phyloP scores from a whole-genome alignment of 2,113 vertebrate species.

The Pedionomus torquatus region DNA sequence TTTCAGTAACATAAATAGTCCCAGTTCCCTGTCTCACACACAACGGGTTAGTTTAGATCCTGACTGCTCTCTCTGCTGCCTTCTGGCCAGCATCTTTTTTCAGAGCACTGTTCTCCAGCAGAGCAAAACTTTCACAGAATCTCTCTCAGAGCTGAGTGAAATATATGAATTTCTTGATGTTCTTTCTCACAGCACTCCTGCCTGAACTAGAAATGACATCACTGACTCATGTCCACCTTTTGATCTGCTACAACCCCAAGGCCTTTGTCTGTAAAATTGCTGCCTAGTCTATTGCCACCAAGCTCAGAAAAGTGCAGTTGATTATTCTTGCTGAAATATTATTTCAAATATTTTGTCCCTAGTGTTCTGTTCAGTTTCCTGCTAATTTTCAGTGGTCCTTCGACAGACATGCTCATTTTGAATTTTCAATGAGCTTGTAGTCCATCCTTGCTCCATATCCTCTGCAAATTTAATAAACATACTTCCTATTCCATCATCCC shows the following conservation, averaged over 20 bases:
- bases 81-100: not conserved
- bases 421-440: slow-evolving; percentile 18
- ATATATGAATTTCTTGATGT: not conserved
- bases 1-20: not conserved
- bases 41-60: not conserved
- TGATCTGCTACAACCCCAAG: not conserved
- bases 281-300: not conserved
- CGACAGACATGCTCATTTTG: slow-evolving; percentile 15
- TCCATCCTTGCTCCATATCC: slow-evolving; percentile 42
- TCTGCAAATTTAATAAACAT: slow-evolving; percentile 63
- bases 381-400: slow-evolving; percentile 11
- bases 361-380: not conserved
- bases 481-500: slow-evolving; percentile 48
- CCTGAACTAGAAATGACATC: not conserved
- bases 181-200: not conserved
- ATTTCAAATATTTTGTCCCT: not conserved
- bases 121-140: not conserved
- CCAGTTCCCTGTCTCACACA: not conserved
- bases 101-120: not conserved
- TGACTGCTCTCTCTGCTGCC: not conserved
- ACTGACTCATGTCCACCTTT: not conserved
- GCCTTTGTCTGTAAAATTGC: not conserved
- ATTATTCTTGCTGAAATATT: not conserved
- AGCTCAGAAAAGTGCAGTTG: not conserved
- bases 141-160: not conserved